phyloP scores from a whole-genome alignment of 2,113 vertebrate species.

The Columba livia region DNA sequence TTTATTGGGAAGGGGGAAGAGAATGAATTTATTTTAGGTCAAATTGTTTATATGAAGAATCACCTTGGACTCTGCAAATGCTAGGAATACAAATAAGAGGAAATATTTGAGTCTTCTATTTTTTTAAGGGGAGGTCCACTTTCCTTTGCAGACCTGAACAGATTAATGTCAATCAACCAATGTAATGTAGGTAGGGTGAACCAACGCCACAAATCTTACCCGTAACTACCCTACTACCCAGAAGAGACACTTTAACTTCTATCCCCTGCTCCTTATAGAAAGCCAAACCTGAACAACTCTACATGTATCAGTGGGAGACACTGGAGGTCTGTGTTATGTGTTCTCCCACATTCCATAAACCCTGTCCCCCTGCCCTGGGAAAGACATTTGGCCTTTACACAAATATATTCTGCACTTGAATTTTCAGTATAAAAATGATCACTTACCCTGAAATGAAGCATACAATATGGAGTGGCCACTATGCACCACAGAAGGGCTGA shows the following conservation, averaged over 20 bases:
- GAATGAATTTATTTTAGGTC: not conserved
- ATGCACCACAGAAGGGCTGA: not conserved
- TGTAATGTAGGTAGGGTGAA: not conserved
- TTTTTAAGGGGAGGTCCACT: not conserved
- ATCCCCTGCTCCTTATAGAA: fast-evolving
- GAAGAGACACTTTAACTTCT: not conserved
- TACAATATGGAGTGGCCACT: not conserved
- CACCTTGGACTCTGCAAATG: not conserved
- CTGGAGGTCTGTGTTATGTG: not conserved
- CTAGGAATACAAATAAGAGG: not conserved
- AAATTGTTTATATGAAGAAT: conserved; percentile 5
- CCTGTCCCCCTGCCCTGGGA: fast-evolving
- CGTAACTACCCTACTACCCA: not conserved
- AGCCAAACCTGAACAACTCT: not conserved
- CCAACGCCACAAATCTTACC: not conserved
- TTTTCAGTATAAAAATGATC: not conserved
- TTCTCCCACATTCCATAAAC: not conserved
- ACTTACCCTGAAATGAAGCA: not conserved
- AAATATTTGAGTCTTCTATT: not conserved
- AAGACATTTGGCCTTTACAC: not conserved
- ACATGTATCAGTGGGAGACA: not conserved
- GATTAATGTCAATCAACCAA: not conserved
- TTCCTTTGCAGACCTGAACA: not conserved
- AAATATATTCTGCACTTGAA: not conserved
- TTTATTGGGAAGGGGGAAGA: not conserved